Base-by-base conservation (phyloP, 2,797 vertebrate species). In the Bovichtus variegatus region DNA sequence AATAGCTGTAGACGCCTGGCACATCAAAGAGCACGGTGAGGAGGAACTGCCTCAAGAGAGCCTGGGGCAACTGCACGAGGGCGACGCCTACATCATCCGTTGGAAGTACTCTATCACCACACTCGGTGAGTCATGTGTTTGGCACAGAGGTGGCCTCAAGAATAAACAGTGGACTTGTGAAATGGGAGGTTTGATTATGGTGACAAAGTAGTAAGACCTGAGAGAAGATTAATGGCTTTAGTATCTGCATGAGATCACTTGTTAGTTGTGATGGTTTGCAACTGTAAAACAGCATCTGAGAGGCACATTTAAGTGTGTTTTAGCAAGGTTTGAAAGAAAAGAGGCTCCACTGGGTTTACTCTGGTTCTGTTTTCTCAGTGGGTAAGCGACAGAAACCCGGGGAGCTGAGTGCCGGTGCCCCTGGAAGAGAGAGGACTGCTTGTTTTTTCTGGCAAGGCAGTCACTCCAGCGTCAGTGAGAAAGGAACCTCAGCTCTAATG, bases 391-490 rank as follows among this genome's bases (percentile, higher is more conserved):
- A 94, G 83, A 95, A 94, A 80, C 95, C 94, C 0, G 94, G 94
- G 9, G 95, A 96, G 86, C 77, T 94, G 74, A 95, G 95, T 19
- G 83, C 86, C 1, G 89, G 91, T 0, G 87, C 86, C 31, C 85
- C 94, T 1, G 95, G 96, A 8, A 89, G 95, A 71, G 95, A 96
- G 89, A 93, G 95, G 76, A 92, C 80, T 0, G 94, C 95, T 2
- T 96, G 95, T 71, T 96, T 96, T 74, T 96, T 96, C 91, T 96
- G 96, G 96, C 96, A 96, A 87, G 96, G 96, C 60, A 80, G 86
- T 19, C 88, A 89, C 34, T 96, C 96, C 47, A 95, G 95, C 29
- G 74, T 94, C 83, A 96, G 94, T 19, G 95, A 95, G 76, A 95
- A 95, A 16, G 95, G 95, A 70, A 95, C 96, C 1, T 96, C 96